Evolutionary conservation across 2,797 vertebrate species (phyloP).

Genomic region (Arnoldichthys spilopterus): DNA sequence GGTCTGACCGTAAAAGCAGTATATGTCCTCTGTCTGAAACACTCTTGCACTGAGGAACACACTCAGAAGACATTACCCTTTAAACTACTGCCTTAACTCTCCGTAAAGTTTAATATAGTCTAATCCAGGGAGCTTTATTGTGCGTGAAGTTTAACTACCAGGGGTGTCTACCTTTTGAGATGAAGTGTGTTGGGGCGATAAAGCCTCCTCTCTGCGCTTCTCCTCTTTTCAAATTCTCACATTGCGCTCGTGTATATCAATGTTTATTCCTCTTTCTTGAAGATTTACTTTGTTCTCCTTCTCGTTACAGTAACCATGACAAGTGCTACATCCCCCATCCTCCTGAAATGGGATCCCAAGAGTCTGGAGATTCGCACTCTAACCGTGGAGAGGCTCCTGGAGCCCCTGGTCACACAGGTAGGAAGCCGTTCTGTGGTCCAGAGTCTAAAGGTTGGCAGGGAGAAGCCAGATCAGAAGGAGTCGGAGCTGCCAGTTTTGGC

Average conservation of each 20-base stretch:
- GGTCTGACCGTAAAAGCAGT: neutral
- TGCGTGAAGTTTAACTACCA: constrained; percentile 38
- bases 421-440: neutral
- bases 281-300: neutral
- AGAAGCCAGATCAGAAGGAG: neutral
- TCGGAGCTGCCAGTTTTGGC: neutral
- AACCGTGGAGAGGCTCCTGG: constrained; percentile 84
- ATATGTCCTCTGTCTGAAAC: neutral
- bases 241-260: neutral
- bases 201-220: neutral
- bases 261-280: neutral
- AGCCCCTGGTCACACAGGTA: constrained; percentile 86
- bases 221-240: neutral
- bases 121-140: constrained; percentile 43
- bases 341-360: constrained; percentile 87
- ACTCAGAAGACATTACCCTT: constrained; percentile 36
- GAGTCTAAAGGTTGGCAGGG: no score
- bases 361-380: constrained; percentile 86
- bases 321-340: constrained; percentile 84
- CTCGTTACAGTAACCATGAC: constrained; percentile 79
- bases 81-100: constrained; percentile 39
- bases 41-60: constrained; percentile 8
- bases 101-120: constrained; percentile 39
- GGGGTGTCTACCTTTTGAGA: constrained; percentile 38
- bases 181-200: constrained; percentile 18